phyloP scores from a whole-genome alignment of 2,888 invertebrate genomes.

The Latheticus oryzae region DNA sequence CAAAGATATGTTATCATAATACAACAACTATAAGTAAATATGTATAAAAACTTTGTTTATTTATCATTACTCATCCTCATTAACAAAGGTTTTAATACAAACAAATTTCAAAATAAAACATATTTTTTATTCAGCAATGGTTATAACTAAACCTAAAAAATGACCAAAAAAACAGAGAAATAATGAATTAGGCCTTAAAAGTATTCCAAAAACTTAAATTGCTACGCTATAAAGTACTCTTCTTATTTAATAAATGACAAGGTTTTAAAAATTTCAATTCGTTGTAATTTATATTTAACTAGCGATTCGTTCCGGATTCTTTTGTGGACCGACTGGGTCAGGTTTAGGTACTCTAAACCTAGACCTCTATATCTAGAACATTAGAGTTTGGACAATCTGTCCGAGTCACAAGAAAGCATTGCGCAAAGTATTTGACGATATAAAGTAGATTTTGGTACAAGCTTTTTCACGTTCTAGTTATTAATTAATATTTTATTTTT shows the following conservation, averaged over 20 bases:
- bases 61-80: conserved; percentile 16
- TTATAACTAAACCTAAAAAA: conserved; percentile 21
- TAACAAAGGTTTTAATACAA: conserved; percentile 13
- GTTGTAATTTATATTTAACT: conserved; percentile 13
- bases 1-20: too few relatives aligned
- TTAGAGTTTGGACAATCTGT: conserved; percentile 13
- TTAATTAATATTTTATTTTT: too few relatives aligned
- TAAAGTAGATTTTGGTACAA: conserved; percentile 26
- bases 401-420: conserved; percentile 18
- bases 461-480: conserved; percentile 19
- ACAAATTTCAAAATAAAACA: conserved; percentile 21
- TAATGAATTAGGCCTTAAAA: conserved; percentile 15
- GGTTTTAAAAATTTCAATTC: conserved; percentile 11
- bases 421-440: conserved; percentile 18
- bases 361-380: conserved; percentile 20
- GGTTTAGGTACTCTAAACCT: conserved; percentile 20
- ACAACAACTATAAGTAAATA: conserved; percentile 15
- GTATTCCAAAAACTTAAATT: conserved; percentile 16
- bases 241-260: conserved; percentile 16
- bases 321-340: conserved; percentile 15
- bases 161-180: conserved; percentile 8
- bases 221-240: conserved; percentile 7
- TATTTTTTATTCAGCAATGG: conserved; percentile 21
- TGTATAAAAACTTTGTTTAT: conserved; percentile 24
- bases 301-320: conserved; percentile 7